Evolutionary conservation across 2,113 vertebrate genomes (phyloP).

Genomic region (Pterocles burchelli): DNA sequence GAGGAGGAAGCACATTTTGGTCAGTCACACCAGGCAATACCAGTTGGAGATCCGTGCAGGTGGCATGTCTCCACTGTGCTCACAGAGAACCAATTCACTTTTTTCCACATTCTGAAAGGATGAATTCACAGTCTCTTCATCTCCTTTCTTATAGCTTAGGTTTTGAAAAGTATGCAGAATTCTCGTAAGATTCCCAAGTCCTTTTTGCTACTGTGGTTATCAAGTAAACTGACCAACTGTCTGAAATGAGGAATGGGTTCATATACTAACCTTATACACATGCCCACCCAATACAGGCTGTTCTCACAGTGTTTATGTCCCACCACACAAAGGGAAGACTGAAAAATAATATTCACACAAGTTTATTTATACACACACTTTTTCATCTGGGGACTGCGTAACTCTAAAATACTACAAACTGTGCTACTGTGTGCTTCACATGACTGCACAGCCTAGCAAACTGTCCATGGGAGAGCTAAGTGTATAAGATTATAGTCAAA

Average conservation of each 20-base stretch:
- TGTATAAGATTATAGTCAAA: neutral
- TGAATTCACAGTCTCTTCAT: neutral
- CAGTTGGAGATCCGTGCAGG: neutral
- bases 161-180: neutral
- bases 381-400: neutral
- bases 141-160: neutral
- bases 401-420: neutral
- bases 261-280: neutral
- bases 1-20: neutral
- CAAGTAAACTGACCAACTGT: neutral
- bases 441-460: neutral
- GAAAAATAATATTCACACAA: neutral
- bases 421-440: neutral
- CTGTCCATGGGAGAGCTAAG: neutral
- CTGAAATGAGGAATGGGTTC: neutral
- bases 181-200: neutral
- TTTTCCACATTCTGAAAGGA: neutral
- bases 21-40: neutral
- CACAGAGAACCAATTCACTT: neutral
- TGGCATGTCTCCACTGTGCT: neutral
- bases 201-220: neutral
- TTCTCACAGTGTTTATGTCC: neutral
- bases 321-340: neutral
- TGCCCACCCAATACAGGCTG: neutral
- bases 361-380: neutral